Evolutionary conservation across 1,140 invertebrate species (phyloP), one percentile per base, ranked within the genome.

Genomic region (Homalodisca vitripennis): DNA sequence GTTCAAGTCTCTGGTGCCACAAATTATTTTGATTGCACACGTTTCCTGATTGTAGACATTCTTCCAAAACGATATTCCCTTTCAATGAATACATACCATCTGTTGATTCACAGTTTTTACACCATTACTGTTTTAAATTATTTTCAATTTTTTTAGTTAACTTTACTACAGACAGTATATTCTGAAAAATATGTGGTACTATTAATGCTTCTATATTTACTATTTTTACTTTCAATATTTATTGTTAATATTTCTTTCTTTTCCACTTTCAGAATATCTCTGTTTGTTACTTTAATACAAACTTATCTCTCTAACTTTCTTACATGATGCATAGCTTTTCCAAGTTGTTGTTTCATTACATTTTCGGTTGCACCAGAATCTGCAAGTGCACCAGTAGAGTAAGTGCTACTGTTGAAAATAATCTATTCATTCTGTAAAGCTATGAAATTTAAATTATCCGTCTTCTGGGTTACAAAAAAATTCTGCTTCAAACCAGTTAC

Each of bases 1-100:
- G 65, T 48, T 41, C 65, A n/a, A 66, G 32, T 22, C 65, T 27
- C 24, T 29, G n/a, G 48, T 66, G 65, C 65, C 65, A 66, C 13
- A 66, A n/a, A 66, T 66, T 51, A 24, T n/a, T n/a, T n/a, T n/a
- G n/a, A n/a, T n/a, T n/a, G 12, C 48, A 53, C 20, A 6, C 20
- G 6, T 22, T 24, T 53, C 20, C 22, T 13, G 6, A 53, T 6
- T 53, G 48, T 12, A 14, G 3, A 53, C 22, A n/a, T 22, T 3
- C 20, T 53, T 3, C 10, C 12, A 12, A 22, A 12, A 12, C 6
- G 48, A 53, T 12, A 53, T 12, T 53, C 6, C 20, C 22, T 53
- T 22, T 12, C 48, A 53, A 53, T 53, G 13, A 53, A 24, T 53
- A 6, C 6, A 24, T n/a, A 53, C 48, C 48, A 53, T 3, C 20